Conservation (phyloP, 2,888 invertebrate genomes). For the Scaptomyza tumidula region DNA sequence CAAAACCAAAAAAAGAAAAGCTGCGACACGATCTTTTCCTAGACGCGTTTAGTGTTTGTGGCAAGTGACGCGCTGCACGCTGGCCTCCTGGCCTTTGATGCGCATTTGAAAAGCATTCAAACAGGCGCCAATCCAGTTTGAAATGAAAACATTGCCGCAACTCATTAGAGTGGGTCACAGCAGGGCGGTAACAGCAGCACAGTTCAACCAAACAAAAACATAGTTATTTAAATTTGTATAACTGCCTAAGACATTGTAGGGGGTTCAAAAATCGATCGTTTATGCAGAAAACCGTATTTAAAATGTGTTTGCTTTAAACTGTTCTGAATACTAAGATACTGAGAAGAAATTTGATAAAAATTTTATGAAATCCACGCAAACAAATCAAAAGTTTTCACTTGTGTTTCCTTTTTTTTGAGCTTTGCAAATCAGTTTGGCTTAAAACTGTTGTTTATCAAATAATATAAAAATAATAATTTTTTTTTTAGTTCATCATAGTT, state of each 20-base stretch:
- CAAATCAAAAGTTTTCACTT: too few relatives aligned
- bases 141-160: conserved; percentile 66
- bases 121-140: conserved; percentile 42
- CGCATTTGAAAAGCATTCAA: conserved; percentile 49
- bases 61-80: conserved; percentile 34
- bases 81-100: conserved; percentile 45
- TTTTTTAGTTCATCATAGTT: too few relatives aligned
- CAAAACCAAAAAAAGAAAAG: conserved; percentile 6
- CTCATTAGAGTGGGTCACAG: conserved; percentile 64
- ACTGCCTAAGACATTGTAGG: conserved; percentile 32
- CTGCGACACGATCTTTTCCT: conserved; percentile 15
- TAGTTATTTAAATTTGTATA: conserved; percentile 47
- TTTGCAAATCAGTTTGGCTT: too few relatives aligned
- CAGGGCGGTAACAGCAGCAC: conserved; percentile 35
- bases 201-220: conserved; percentile 10
- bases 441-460: too few relatives aligned
- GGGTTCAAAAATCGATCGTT: conserved; percentile 21
- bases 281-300: not conserved
- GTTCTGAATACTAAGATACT: too few relatives aligned
- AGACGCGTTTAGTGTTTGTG: conserved; percentile 3
- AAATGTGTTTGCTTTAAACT: too few relatives aligned
- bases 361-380: too few relatives aligned
- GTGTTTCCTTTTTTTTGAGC: too few relatives aligned
- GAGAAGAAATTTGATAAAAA: too few relatives aligned
- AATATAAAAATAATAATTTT: too few relatives aligned